Base-by-base conservation (phyloP, 2,113 vertebrate species). In the Brachirus orientalis region DNA sequence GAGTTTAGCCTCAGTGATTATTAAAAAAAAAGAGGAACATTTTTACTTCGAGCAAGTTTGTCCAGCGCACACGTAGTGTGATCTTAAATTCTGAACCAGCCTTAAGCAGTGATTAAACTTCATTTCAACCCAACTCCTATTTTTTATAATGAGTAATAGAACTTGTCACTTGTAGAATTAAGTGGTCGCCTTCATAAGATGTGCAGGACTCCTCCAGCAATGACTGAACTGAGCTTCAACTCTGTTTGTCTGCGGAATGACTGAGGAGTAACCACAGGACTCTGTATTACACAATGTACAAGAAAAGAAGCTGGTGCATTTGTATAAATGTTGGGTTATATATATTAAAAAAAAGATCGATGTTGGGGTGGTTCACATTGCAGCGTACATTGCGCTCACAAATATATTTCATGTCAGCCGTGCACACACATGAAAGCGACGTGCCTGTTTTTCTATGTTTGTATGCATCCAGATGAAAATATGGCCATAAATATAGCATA, bases 181-280 rank as follows among this genome's bases (percentile, higher is more conserved):
- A 40, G 43, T 53, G 70, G 67, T 44, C 47, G 64, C 57, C 54
- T 1, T 2, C 19, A 45, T 69, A 71, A 67, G 52, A 71, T 65
- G 35, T 20, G 20, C 35, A 46, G 56, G 48, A 7, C 2, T 55
- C 83, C 83, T 54, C 17, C 7, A 79, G 84, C 84, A 17, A 8
- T n/a, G 47, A 19, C 37, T 86, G 85, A 90, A 87, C 86, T 81
- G 50, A 11, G 12, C 60, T 70, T 90, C 75, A 86, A 81, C 88
- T 59, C 63, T 40, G 41, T 7, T 40, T 71, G 54, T 41, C 14
- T 37, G 51, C 33, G 7, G 48, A 58, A 13, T 63, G 66, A 72
- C 22, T 48, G 55, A 74, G 56, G 40, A 55, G 53, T 40, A 71
- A 51, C 48, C 20, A 44, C 20, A 37, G 45, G 18, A 35, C 47